Percentiles rank a stretch among this genome's conserved stretches.
These are phyloP conservation scores for Mythimna ferrago DNA, from an alignment of 2,888 invertebrate species.

Conservation along the genomic window DNA sequence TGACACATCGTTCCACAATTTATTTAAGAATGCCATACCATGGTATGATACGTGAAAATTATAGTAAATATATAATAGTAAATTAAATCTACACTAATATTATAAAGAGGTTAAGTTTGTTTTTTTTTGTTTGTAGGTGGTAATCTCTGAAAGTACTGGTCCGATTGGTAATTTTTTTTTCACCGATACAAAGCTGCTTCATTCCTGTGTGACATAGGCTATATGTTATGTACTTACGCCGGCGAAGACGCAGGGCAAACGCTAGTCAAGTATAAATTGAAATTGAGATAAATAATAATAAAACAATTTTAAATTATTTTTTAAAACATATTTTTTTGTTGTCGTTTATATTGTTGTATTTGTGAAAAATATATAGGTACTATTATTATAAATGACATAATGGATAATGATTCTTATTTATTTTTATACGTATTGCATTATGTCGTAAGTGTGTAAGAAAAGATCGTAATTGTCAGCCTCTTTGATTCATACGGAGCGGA, in stretches of 20 bases:
- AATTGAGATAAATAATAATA: background rate
- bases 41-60: background rate
- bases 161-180: too few species aligned
- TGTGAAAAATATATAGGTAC: background rate
- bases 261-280: background rate
- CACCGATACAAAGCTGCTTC: too few species aligned
- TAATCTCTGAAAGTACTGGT: too few species aligned
- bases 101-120: too few species aligned
- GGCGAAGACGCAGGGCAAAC: too few species aligned
- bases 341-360: background rate
- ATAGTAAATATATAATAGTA: background rate
- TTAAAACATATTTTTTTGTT: too few species aligned
- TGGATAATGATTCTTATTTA: conserved; percentile 35
- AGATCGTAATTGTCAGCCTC: conserved; percentile 24
- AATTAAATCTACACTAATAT: background rate
- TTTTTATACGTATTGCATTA: conserved; percentile 39
- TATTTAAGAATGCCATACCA: conserved; percentile 31
- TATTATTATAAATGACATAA: background rate
- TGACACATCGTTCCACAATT: conserved; percentile 65
- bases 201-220: too few species aligned
- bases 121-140: too few species aligned
- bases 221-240: too few species aligned
- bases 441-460: conserved; percentile 37
- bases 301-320: too few species aligned
- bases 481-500: conserved; percentile 41